A percentile compares a stretch with the other conserved stretches of the same genome.
Conservation (phyloP, 1,140 invertebrate species). For the Atta cephalotes region DNA sequence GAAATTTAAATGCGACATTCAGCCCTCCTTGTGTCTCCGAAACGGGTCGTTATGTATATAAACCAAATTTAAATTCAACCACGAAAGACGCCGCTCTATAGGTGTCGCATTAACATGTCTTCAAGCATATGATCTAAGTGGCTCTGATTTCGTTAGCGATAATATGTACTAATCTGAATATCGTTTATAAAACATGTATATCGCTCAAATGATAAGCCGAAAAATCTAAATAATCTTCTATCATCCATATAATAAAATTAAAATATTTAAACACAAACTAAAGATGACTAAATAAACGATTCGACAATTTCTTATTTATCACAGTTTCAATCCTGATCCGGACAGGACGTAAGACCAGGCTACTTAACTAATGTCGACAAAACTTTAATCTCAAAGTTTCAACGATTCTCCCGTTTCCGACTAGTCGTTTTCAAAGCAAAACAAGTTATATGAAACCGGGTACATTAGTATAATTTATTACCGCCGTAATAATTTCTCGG, state of each 20-base stretch:
- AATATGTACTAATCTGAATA: constrained; percentile 1
- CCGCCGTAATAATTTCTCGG: constrained; percentile 35
- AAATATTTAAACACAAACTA: not conserved
- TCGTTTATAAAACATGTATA: not conserved
- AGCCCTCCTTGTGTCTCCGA: not conserved
- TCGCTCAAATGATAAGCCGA: not conserved
- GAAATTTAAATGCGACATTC: constrained; percentile 43
- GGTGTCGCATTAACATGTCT: constrained; percentile 11
- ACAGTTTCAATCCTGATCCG: not conserved
- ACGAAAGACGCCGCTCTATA: not conserved
- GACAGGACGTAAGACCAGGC: not conserved
- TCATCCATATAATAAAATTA: not conserved
- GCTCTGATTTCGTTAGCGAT: constrained; percentile 17
- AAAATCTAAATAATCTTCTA: not conserved
- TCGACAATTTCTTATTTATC: not conserved
- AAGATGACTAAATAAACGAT: not conserved
- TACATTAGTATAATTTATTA: constrained; percentile 39
- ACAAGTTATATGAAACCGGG: constrained; percentile 22
- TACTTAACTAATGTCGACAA: not conserved
- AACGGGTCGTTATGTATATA: constrained; percentile 33
- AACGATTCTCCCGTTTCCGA: not conserved
- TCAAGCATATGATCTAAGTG: not conserved
- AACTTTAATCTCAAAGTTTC: constrained; percentile 34
- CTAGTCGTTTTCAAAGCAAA: not conserved
- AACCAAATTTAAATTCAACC: constrained; percentile 43